Conservation (phyloP, 2,113 vertebrate species). For the Anarrhichthys ocellatus region DNA sequence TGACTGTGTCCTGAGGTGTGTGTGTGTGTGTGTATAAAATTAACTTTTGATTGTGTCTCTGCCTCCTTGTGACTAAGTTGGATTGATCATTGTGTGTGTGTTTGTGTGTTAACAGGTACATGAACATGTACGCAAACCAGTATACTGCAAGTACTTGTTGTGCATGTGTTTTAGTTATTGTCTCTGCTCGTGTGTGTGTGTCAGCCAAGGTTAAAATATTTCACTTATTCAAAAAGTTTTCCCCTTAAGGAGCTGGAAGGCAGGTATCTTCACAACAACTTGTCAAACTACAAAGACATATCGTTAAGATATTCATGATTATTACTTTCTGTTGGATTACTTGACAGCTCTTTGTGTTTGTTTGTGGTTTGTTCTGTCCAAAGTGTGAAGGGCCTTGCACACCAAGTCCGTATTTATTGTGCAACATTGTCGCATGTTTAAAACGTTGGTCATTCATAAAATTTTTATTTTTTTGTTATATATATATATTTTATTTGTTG, state of each 20-base stretch:
- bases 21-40: neutral
- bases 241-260: neutral
- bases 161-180: neutral
- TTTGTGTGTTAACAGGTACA: neutral
- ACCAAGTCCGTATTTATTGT: too few relatives aligned
- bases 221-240: neutral
- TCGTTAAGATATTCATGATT: neutral
- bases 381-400: too few relatives aligned
- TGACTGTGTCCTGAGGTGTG: slow-evolving; percentile 19
- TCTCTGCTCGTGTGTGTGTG: neutral
- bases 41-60: too few relatives aligned
- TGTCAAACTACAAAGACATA: neutral
- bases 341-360: neutral
- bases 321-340: too few relatives aligned
- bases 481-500: neutral
- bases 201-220: neutral
- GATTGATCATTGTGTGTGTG: neutral
- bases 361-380: neutral
- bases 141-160: neutral
- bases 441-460: neutral
- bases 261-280: neutral
- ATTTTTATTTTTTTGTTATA: neutral
- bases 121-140: neutral
- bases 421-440: too few relatives aligned
- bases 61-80: slow-evolving; percentile 8